Evolutionary conservation across 1,140 invertebrate species (phyloP).

Genomic region (Philotrypesis tridentata): DNA sequence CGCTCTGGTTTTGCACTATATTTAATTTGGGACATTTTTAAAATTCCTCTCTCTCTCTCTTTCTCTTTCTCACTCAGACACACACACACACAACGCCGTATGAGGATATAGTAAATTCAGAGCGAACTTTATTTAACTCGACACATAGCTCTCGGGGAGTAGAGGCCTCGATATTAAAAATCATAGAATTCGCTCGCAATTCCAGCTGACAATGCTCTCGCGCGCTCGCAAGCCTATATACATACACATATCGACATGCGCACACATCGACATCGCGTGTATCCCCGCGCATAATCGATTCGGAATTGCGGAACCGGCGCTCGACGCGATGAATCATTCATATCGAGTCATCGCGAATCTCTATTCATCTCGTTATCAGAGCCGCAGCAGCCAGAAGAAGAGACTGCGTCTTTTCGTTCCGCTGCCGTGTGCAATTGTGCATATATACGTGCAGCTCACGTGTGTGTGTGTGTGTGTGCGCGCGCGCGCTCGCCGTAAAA

Average conservation of each 20-base stretch:
- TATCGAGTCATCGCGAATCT: conserved; percentile 11
- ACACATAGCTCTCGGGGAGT: too few relatives aligned
- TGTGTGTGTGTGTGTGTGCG: not conserved
- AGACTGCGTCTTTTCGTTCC: not conserved
- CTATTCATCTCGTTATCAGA: conserved; percentile 23
- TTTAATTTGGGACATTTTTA: not conserved
- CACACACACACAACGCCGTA: too few relatives aligned
- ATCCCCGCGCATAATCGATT: not conserved
- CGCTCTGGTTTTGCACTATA: too few relatives aligned
- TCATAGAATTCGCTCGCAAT: too few relatives aligned
- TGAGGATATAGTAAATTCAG: too few relatives aligned
- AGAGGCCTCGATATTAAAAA: too few relatives aligned
- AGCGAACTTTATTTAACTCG: too few relatives aligned
- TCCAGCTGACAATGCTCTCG: too few relatives aligned
- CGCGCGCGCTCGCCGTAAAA: conserved; percentile 2
- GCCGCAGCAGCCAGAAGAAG: not conserved
- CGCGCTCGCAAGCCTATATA: too few relatives aligned
- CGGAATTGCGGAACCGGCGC: conserved; percentile 15
- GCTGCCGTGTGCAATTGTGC: not conserved
- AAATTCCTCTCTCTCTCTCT: not conserved
- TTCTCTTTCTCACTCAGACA: too few relatives aligned
- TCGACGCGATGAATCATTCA: conserved; percentile 17
- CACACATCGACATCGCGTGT: not conserved
- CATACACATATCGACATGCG: not conserved
- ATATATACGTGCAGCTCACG: not conserved